These are phyloP conservation scores for Aplysia californica DNA, from an alignment of 1,140 invertebrate species.

Conservation along the genomic window DNA sequence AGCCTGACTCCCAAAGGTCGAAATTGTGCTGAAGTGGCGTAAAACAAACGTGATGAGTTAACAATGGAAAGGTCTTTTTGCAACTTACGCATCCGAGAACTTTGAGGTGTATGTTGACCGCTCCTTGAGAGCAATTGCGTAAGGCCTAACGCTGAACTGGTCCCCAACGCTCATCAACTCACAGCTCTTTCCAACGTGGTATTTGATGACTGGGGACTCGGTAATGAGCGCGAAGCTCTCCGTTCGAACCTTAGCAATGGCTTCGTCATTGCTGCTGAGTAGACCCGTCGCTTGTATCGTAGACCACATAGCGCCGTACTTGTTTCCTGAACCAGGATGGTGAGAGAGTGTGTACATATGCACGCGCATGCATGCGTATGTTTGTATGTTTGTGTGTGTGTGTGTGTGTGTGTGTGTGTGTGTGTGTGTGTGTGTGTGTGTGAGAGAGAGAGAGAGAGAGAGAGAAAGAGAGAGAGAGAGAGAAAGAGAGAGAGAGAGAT, in stretches of 20 bases:
- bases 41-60: too few species aligned
- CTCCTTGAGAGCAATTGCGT: slow-evolving; percentile 47
- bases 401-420: too few species aligned
- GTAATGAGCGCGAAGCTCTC: slow-evolving; percentile 44
- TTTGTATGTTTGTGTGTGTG: too few species aligned
- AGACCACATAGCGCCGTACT: slow-evolving; percentile 85
- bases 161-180: slow-evolving; percentile 35
- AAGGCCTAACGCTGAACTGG: slow-evolving; percentile 44
- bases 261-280: slow-evolving; percentile 30
- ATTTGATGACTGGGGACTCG: slow-evolving; percentile 47
- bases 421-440: too few species aligned
- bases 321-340: slow-evolving; percentile 76
- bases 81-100: slow-evolving; percentile 40
- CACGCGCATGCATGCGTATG: too few species aligned
- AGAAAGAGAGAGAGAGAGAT: too few species aligned
- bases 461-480: slow-evolving; percentile 58
- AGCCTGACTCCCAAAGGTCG: too few species aligned
- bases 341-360: too few species aligned
- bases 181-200: slow-evolving; percentile 33
- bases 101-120: slow-evolving; percentile 37
- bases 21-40: too few species aligned
- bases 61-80: too few species aligned
- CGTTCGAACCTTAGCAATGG: slow-evolving; percentile 21
- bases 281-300: slow-evolving; percentile 33
- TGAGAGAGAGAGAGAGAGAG: not conserved